Conservation (phyloP, 2,113 vertebrate genomes). For the Pardalotus punctatus region DNA sequence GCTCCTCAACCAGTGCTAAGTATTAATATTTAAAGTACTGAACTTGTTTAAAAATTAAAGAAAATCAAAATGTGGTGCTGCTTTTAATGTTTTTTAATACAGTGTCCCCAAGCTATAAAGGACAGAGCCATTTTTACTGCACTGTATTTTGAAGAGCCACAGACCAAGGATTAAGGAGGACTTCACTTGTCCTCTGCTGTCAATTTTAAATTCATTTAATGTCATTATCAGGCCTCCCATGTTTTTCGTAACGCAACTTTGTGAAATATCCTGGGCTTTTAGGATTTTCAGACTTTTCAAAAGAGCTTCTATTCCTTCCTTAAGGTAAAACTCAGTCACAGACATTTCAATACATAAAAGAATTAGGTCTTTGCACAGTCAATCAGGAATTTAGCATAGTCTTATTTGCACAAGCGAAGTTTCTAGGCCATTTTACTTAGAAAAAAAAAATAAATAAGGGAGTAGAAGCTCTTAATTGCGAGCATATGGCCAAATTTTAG, state of each 20-base stretch:
- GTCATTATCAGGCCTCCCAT: not conserved
- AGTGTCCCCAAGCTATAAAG: not conserved
- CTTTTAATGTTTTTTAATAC: not conserved
- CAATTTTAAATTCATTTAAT: not conserved
- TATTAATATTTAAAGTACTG: not conserved
- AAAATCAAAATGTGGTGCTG: not conserved
- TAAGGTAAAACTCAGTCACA: not conserved
- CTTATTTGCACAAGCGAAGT: not conserved
- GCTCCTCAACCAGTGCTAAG: not conserved
- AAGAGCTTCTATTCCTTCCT: not conserved
- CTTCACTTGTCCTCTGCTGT: not conserved
- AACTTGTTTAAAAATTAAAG: conserved; percentile 16
- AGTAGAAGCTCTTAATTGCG: not conserved
- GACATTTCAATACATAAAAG: not conserved
- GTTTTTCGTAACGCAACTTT: not conserved
- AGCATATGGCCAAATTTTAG: not conserved
- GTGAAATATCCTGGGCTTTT: not conserved
- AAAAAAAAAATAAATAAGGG: not conserved
- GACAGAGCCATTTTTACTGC: not conserved
- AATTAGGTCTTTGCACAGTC: not conserved
- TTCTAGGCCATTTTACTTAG: not conserved
- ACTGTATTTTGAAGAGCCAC: not conserved
- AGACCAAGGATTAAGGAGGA: not conserved
- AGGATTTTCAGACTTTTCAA: not conserved
- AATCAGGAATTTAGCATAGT: not conserved